These are phyloP conservation scores for Agrotis ipsilon DNA, from an alignment of 2,888 invertebrate genomes.

Conservation along the genomic window DNA sequence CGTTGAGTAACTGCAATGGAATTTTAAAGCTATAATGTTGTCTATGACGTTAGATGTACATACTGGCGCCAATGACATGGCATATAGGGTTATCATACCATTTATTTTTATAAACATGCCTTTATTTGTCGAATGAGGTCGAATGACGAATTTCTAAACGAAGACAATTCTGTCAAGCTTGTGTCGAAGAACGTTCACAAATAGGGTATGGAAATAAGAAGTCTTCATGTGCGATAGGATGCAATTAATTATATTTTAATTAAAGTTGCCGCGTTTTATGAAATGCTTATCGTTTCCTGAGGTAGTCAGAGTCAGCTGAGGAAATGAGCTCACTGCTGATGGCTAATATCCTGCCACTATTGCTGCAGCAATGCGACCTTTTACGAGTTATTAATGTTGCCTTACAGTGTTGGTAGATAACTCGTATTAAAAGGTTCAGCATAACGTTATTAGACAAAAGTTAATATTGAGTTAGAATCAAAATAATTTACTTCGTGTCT, in stretches of 20 bases:
- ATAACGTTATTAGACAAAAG: not conserved
- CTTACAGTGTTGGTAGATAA: not conserved
- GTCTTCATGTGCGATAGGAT: slow-evolving; percentile 11
- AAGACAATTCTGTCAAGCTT: slow-evolving; percentile 7
- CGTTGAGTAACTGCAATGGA: slow-evolving; percentile 75
- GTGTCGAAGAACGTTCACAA: not conserved
- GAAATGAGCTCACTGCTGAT: slow-evolving; percentile 53
- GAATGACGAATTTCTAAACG: slow-evolving; percentile 33
- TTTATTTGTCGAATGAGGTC: slow-evolving; percentile 25
- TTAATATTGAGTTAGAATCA: not conserved
- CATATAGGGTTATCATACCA: slow-evolving; percentile 59
- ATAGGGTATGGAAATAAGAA: slow-evolving; percentile 19
- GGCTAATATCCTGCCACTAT: slow-evolving; percentile 53
- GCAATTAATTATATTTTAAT: slow-evolving; percentile 42
- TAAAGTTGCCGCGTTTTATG: slow-evolving; percentile 27
- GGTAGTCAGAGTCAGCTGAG: slow-evolving; percentile 32
- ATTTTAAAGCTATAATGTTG: slow-evolving; percentile 70
- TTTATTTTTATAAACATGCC: slow-evolving; percentile 38
- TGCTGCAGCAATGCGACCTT: slow-evolving; percentile 32
- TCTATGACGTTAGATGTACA: slow-evolving; percentile 69
- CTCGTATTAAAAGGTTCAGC: slow-evolving; percentile 9
- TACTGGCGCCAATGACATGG: slow-evolving; percentile 74
- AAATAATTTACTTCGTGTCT: not conserved
- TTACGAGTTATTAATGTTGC: slow-evolving; percentile 16
- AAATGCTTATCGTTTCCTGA: slow-evolving; percentile 47